Conservation (phyloP, 1,140 invertebrate genomes). For the Drosophila cardini region DNA sequence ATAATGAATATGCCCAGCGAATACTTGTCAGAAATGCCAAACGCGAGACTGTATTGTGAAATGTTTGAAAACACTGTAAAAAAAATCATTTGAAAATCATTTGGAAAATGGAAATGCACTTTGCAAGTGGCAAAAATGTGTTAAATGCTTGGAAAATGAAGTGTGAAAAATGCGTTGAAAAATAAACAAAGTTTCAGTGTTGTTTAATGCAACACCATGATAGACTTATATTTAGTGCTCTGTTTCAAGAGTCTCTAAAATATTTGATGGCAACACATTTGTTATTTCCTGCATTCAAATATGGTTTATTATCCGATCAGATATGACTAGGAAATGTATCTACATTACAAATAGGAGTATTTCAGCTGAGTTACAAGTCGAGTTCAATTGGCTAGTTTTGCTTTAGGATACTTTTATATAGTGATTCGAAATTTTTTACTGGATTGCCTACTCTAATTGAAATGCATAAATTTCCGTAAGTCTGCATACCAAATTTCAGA, state of each 20-base stretch:
- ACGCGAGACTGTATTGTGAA: constrained; percentile 17
- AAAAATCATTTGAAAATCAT: constrained; percentile 17
- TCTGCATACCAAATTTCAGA: background rate
- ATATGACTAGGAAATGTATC: too few species aligned
- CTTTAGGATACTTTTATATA: background rate
- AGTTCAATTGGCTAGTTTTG: background rate
- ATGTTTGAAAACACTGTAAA: constrained; percentile 1
- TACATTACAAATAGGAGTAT: background rate
- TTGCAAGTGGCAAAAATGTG: constrained; percentile 20
- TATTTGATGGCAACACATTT: background rate
- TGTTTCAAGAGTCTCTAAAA: background rate
- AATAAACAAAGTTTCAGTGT: background rate
- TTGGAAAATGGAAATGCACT: constrained; percentile 43
- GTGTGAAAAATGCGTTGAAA: constrained; percentile 30
- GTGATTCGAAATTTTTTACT: background rate
- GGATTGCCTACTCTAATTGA: too few species aligned
- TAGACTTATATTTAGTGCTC: constrained; percentile 21
- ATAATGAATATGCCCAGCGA: background rate
- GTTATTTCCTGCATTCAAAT: too few species aligned
- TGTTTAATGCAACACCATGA: constrained; percentile 12
- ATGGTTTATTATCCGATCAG: too few species aligned
- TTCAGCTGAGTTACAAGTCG: background rate
- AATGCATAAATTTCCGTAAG: too few species aligned
- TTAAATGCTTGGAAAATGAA: constrained; percentile 31
- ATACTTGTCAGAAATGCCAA: constrained; percentile 15